Conservation (phyloP, 37 sponge, comb jelly and placozoan genomes). For the Eunapius fragilis region DNA sequence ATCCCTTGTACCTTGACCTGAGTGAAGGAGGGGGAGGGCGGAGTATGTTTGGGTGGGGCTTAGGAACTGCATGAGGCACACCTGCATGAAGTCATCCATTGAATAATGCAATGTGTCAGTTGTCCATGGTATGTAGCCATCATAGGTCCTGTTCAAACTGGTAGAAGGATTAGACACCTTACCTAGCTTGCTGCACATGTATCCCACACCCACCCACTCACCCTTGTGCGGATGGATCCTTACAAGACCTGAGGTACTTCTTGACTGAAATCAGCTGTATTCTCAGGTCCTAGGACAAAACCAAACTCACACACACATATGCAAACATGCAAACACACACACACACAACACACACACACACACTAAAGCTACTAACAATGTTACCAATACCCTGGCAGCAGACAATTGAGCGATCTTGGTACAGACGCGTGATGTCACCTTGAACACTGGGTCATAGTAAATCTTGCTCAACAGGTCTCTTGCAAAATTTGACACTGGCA, state of each 20-base stretch:
- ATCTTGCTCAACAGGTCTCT: constrained; percentile 72
- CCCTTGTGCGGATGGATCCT: not conserved
- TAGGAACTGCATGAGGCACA: constrained; percentile 8
- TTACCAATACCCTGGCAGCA: constrained; percentile 40
- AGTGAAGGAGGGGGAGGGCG: not conserved
- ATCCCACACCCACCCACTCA: not conserved
- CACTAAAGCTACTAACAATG: too few relatives aligned
- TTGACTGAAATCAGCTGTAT: constrained; percentile 53
- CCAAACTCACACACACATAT: not conserved
- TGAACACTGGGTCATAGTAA: constrained; percentile 71
- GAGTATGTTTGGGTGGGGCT: not conserved
- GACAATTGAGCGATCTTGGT: constrained; percentile 27
- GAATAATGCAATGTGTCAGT: constrained; percentile 77
- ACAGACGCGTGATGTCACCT: constrained; percentile 30
- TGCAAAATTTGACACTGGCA: constrained; percentile 86
- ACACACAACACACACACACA: too few relatives aligned
- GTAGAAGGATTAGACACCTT: not conserved
- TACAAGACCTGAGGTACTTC: constrained; percentile 53
- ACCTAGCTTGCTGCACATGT: not conserved
- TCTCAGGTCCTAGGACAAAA: constrained; percentile 40
- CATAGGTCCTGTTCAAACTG: constrained; percentile 47
- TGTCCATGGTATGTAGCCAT: constrained; percentile 55
- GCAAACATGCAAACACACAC: too few relatives aligned
- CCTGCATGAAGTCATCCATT: constrained; percentile 69
- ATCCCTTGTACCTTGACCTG: not conserved